A percentile compares a stretch with the other conserved stretches of the same genome.
phyloP scores from a whole-genome alignment of 1,140 invertebrate genomes.

The Zophobas morio region DNA sequence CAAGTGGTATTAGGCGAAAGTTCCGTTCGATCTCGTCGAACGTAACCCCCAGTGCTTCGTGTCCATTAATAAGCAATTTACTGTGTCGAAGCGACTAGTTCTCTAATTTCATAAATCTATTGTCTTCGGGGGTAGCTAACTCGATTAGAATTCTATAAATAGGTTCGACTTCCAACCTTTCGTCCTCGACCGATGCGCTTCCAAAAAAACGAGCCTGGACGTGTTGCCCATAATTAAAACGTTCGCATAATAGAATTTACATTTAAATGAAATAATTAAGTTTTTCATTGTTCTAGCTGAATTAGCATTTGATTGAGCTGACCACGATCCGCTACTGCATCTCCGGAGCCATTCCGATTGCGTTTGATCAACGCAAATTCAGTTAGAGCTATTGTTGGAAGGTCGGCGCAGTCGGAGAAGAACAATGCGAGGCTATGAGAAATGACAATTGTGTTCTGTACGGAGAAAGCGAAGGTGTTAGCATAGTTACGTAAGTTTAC shows the following conservation, averaged over 20 bases:
- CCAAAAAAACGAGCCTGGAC: background rate
- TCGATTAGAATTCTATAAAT: too few species aligned
- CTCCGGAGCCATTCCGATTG: background rate
- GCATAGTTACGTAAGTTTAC: conserved; percentile 22
- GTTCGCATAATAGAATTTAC: conserved; percentile 16
- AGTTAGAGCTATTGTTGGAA: conserved; percentile 24
- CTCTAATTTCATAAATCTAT: too few species aligned
- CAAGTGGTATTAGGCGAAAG: background rate
- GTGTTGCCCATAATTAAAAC: background rate
- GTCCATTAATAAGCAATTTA: background rate
- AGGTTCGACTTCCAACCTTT: background rate
- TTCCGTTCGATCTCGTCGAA: background rate
- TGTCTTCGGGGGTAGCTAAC: too few species aligned
- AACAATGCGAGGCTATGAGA: conserved; percentile 23
- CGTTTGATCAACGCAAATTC: conserved; percentile 8
- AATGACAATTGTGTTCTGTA: conserved; percentile 27
- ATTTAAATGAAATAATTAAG: conserved; percentile 41
- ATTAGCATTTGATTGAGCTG: conserved; percentile 38
- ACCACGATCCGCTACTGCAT: conserved; percentile 18
- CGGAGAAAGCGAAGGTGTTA: conserved; percentile 7
- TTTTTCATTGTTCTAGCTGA: conserved; percentile 29
- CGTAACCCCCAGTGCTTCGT: background rate
- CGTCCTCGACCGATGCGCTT: background rate
- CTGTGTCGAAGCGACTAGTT: too few species aligned
- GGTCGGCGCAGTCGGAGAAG: conserved; percentile 9